Conservation (phyloP, 2,113 vertebrate species). For the Phyllostomus discolor region DNA sequence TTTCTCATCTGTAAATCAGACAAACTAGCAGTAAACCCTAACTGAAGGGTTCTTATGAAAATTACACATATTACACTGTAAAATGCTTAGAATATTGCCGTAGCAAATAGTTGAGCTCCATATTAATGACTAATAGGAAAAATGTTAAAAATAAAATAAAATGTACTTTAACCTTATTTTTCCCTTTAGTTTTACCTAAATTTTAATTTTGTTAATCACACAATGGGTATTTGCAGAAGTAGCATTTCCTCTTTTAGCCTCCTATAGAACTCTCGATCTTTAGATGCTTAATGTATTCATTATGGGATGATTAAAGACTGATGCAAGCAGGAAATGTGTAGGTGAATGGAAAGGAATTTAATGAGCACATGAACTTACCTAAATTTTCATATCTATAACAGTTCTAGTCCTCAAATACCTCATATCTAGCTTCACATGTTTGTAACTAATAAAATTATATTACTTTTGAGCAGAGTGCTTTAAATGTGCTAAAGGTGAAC, state of each 20-base stretch:
- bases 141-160: conserved; percentile 26
- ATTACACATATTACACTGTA: not conserved
- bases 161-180: not conserved
- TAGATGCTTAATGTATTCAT: not conserved
- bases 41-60: not conserved
- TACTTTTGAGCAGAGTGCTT: not conserved
- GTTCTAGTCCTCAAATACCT: not conserved
- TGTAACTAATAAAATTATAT: not conserved
- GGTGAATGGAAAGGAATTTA: not conserved
- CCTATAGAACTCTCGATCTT: not conserved
- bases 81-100: not conserved
- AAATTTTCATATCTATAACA: not conserved
- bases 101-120: not conserved
- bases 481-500: not conserved
- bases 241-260: not conserved
- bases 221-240: not conserved
- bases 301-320: not conserved
- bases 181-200: not conserved
- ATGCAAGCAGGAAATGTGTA: not conserved
- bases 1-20: not conserved
- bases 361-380: not conserved
- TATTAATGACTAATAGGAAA: not conserved
- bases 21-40: not conserved
- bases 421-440: not conserved
- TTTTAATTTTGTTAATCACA: not conserved